Base-by-base conservation (phyloP, 2,888 invertebrate species). In the Nymphalis urticae region DNA sequence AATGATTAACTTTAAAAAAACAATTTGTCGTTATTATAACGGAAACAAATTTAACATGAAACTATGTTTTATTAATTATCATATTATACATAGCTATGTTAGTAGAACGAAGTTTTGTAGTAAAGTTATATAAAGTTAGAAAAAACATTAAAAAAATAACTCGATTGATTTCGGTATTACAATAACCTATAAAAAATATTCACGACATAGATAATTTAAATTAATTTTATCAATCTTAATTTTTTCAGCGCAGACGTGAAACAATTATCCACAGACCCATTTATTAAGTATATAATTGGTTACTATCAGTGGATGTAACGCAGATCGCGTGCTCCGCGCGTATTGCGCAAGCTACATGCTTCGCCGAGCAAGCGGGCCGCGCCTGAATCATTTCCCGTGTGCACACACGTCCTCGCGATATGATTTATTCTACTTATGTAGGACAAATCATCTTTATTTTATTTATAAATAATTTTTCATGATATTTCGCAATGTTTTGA, bases 361-460 rank as follows among this genome's bases (percentile, higher is more conserved):
- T 79, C 79, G 85, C 76, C 81, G 87, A 76, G 72, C 88, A 90
- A 86, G 81, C 86, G 80, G 90, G 90, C 85, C 90, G 86, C 81
- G 86, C 75, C 79, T 77, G 79, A 87, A 82, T 87, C 88, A 87
- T 86, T 90, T 90, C 91, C 85, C 86, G 87, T 86, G 85, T 82
- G 84, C 76, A 76, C 85, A 88, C 85, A 86, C 88, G 89, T 89
- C 90, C 90, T 89, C 88, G 87, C 82, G 79, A 75, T 73, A 69
- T 68, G 73, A 48, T 71, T 64, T 75, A 69, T 72, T 73, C 80
- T 76, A 69, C 79, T 83, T 85, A 72, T 60, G 2, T 47, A 56
- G 16, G 19, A 36, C 19, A 65, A 74, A 32, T 53, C 4, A 16
- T 19, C 9, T 51, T 24, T 21, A 24, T 53, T 53, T 2, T 27